phyloP scores from a whole-genome alignment of 2,797 vertebrate species.

The Cuniculus paca region DNA sequence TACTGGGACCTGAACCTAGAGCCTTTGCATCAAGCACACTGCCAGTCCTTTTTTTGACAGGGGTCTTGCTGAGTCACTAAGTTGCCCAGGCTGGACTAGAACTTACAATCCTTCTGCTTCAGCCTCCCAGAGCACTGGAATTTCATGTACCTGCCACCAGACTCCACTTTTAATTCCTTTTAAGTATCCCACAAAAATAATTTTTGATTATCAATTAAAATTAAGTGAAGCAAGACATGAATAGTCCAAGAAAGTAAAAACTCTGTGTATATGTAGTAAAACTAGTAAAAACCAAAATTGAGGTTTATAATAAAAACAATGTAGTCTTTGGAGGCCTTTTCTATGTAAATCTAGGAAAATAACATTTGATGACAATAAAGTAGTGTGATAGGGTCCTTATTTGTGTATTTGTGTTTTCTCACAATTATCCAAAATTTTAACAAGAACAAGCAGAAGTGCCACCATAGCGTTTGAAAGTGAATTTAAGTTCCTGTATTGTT shows the following conservation, averaged over 20 bases:
- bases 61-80: not conserved
- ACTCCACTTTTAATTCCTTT: not conserved
- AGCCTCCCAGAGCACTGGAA: not conserved
- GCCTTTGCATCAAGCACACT: not conserved
- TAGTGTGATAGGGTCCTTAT: not conserved
- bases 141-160: not conserved
- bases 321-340: not conserved
- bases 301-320: not conserved
- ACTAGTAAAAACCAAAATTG: not conserved
- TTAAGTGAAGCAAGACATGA: not conserved
- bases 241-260: not conserved
- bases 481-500: not conserved
- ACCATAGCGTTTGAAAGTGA: not conserved
- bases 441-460: slow-evolving; percentile 25
- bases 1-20: not conserved
- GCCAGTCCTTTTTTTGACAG: not conserved
- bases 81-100: not conserved
- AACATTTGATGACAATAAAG: slow-evolving; percentile 33
- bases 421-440: slow-evolving; percentile 28
- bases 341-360: not conserved
- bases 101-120: not conserved
- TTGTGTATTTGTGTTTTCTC: slow-evolving; percentile 10
- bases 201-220: not conserved
- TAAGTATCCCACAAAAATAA: not conserved
- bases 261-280: not conserved